A percentile compares a stretch with the other conserved stretches of the same genome.
Evolutionary conservation across 2,797 vertebrate species (phyloP).

Genomic region (Hyperoplus lanceolatus): DNA sequence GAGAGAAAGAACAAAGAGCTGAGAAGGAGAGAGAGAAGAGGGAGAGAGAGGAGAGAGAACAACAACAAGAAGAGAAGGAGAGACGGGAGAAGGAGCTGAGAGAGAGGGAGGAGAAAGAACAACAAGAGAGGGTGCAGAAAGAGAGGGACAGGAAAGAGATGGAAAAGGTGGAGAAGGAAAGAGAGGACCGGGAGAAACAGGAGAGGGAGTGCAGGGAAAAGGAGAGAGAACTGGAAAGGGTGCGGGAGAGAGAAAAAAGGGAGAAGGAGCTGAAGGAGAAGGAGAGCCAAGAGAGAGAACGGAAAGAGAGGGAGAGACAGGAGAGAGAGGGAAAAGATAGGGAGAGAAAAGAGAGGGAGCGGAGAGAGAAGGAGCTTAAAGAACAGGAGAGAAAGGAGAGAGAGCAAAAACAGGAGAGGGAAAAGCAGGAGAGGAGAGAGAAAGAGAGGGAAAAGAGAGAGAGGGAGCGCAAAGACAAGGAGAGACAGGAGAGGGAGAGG

Average conservation of each 20-base stretch:
- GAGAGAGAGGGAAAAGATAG: constrained; percentile 33
- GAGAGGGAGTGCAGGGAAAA: constrained; percentile 24
- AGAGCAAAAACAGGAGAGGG: constrained; percentile 15
- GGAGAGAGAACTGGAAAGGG: neutral
- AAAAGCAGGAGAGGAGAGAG: constrained; percentile 21
- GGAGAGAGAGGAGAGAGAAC: constrained; percentile 48
- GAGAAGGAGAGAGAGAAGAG: constrained; percentile 39
- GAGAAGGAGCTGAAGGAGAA: constrained; percentile 54
- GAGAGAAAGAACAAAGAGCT: constrained; percentile 34
- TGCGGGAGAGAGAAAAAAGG: constrained; percentile 46
- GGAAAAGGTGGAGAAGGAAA: constrained; percentile 15
- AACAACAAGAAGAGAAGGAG: constrained; percentile 43
- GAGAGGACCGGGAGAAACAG: constrained; percentile 33
- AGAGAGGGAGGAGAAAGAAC: constrained; percentile 11
- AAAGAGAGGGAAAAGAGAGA: constrained; percentile 28
- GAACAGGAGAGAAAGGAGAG: constrained; percentile 32
- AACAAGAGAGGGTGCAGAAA: constrained; percentile 32
- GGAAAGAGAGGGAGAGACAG: constrained; percentile 43
- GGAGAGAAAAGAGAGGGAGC: constrained; percentile 22
- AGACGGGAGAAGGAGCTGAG: constrained; percentile 38
- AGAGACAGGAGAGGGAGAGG: constrained; percentile 12
- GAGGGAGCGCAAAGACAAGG: constrained; percentile 26
- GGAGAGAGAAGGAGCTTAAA: constrained; percentile 29
- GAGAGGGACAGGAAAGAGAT: constrained; percentile 34
- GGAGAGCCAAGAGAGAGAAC: constrained; percentile 54